These are phyloP conservation scores for Caenorhabditis sp. DNA, from an alignment of 2,888 invertebrate species.

Conservation along the genomic window DNA sequence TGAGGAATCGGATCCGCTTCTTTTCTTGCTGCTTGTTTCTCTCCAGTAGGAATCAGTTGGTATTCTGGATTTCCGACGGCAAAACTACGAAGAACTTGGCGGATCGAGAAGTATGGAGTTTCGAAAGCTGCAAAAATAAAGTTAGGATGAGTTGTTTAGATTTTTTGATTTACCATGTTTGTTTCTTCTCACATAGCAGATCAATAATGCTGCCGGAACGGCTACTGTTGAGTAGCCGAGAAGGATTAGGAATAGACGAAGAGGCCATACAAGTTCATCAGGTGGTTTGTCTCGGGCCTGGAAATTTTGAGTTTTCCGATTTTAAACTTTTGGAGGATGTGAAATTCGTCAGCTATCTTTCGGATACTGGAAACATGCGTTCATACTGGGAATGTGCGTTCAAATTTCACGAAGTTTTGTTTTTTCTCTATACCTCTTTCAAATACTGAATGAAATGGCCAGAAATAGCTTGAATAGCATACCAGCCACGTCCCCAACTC, in stretches of 20 bases:
- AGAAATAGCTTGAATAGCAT: slow-evolving; percentile 50
- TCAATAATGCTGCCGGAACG: slow-evolving; percentile 73
- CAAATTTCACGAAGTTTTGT: too few species aligned
- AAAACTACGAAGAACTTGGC: slow-evolving; percentile 67
- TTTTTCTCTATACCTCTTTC: slow-evolving; percentile 44
- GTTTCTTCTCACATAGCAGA: slow-evolving; percentile 72
- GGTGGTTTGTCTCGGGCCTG: slow-evolving; percentile 67
- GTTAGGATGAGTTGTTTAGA: background rate
- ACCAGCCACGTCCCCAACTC: slow-evolving; percentile 55
- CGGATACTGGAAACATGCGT: too few species aligned
- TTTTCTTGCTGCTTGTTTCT: slow-evolving; percentile 44
- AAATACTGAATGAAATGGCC: slow-evolving; percentile 52
- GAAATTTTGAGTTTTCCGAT: slow-evolving; percentile 6
- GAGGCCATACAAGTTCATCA: slow-evolving; percentile 77
- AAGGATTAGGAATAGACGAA: slow-evolving; percentile 77
- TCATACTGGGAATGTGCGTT: too few species aligned
- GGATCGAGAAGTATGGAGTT: slow-evolving; percentile 22
- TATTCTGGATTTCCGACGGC: slow-evolving; percentile 80
- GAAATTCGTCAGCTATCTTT: too few species aligned
- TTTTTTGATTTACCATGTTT: slow-evolving; percentile 62
- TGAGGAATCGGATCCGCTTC: slow-evolving; percentile 57
- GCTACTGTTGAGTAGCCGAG: slow-evolving; percentile 79
- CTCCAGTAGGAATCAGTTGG: slow-evolving; percentile 55
- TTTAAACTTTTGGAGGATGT: too few species aligned
- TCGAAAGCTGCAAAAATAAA: slow-evolving; percentile 53